A percentile compares a stretch with the other conserved stretches of the same genome.
Evolutionary conservation across 2,797 vertebrate species (phyloP).

Genomic region (Mustela erminea): DNA sequence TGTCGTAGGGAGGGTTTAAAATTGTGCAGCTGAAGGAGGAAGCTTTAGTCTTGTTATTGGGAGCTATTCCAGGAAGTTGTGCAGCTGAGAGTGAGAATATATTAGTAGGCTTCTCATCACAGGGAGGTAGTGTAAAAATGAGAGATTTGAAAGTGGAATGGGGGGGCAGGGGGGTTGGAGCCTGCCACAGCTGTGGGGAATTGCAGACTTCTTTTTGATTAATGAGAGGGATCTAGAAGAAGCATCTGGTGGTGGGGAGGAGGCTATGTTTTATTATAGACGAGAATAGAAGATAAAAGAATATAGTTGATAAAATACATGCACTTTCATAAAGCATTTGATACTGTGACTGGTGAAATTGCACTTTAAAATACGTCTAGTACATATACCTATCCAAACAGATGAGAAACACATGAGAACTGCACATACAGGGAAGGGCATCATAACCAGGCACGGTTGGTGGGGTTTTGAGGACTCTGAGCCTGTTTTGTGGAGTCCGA

Average conservation of each 20-base stretch:
- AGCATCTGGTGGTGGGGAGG: slow-evolving; percentile 11
- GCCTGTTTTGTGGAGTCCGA: accelerated
- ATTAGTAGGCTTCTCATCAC: slow-evolving; percentile 22
- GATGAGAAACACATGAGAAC: slow-evolving; percentile 12
- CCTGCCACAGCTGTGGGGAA: slow-evolving; percentile 40
- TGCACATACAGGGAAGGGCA: neutral
- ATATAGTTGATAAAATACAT: neutral
- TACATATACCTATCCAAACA: neutral
- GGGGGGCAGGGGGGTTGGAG: neutral
- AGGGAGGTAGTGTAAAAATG: neutral
- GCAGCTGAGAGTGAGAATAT: neutral
- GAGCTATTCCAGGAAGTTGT: neutral
- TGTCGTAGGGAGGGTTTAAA: neutral
- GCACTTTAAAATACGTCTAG: neutral
- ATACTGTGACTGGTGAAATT: slow-evolving; percentile 34
- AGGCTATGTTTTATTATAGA: neutral
- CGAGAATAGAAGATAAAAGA: slow-evolving; percentile 56
- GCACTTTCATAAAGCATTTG: slow-evolving; percentile 44
- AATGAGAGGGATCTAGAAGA: slow-evolving; percentile 37
- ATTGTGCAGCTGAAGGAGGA: neutral
- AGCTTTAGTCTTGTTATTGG: neutral
- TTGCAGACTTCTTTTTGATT: slow-evolving; percentile 31
- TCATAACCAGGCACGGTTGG: neutral
- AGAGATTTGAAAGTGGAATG: neutral
- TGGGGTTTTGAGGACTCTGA: neutral